These are phyloP conservation scores for Plebejus anna DNA, from an alignment of 2,888 invertebrate species.

Conservation along the genomic window DNA sequence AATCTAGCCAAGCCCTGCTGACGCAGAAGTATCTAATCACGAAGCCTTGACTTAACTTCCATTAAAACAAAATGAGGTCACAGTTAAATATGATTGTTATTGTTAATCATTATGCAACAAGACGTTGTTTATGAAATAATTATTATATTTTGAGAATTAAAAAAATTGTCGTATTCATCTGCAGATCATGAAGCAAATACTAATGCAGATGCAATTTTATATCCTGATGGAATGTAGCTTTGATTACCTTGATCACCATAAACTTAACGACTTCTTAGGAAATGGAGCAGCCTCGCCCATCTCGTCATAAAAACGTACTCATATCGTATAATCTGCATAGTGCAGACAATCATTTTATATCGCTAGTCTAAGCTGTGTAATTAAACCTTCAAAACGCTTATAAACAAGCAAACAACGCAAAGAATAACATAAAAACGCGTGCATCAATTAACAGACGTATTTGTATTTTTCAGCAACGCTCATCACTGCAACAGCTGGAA, in stretches of 20 bases:
- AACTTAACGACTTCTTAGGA: not conserved
- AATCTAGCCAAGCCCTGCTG: slow-evolving; percentile 1
- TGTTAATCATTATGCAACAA: not conserved
- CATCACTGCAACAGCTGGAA: slow-evolving; percentile 76
- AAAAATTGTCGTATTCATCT: too few species aligned
- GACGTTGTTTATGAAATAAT: not conserved
- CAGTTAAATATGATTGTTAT: not conserved
- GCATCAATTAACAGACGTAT: not conserved
- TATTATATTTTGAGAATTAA: not conserved
- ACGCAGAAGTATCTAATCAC: slow-evolving; percentile 17
- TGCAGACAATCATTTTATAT: slow-evolving; percentile 12
- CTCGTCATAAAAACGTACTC: not conserved
- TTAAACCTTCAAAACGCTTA: not conserved
- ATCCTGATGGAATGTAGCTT: not conserved
- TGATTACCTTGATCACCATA: not conserved
- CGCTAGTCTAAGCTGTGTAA: not conserved
- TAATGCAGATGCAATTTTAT: not conserved
- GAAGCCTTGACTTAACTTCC: slow-evolving; percentile 23
- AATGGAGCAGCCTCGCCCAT: not conserved
- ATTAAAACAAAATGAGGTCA: slow-evolving; percentile 18
- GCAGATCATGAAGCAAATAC: not conserved
- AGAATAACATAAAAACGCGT: not conserved
- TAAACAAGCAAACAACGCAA: not conserved
- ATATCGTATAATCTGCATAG: not conserved
- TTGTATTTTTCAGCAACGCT: slow-evolving; percentile 61